Evolutionary conservation across 2,797 vertebrate species (phyloP).

Genomic region (Syndactyla subalaris): DNA sequence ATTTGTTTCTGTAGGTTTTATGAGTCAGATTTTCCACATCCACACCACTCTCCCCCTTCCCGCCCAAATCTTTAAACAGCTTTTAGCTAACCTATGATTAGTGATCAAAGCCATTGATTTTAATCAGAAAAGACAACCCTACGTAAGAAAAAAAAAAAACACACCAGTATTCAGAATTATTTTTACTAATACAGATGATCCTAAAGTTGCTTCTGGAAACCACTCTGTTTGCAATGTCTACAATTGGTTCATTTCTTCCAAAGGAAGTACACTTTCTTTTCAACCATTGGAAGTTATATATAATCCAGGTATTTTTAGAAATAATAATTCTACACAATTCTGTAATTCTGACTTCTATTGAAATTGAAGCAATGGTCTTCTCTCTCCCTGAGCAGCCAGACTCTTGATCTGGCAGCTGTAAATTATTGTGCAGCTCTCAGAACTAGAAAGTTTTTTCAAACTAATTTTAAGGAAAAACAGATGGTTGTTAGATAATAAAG

Average conservation of each 20-base stretch:
- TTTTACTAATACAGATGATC: background rate
- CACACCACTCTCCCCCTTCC: too few relatives aligned
- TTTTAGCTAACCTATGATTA: background rate
- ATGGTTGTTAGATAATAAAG: background rate
- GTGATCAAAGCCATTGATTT: background rate
- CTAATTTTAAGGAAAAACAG: background rate
- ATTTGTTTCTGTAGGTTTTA: background rate
- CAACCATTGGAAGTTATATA: background rate
- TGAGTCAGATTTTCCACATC: background rate
- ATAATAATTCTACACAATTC: background rate
- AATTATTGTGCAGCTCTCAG: background rate
- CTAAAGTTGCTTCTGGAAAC: background rate
- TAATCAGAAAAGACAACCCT: background rate
- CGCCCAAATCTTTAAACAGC: background rate
- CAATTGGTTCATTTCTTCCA: background rate
- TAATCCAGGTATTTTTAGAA: background rate
- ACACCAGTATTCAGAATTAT: background rate
- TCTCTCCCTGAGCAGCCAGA: background rate
- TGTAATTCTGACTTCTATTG: background rate
- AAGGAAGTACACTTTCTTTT: background rate
- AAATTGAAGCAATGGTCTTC: background rate
- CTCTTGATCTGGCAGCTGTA: background rate
- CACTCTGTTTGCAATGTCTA: background rate
- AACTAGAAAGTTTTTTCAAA: background rate
- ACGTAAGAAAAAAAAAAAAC: background rate